Percentiles rank a stretch among this genome's conserved stretches.
Evolutionary conservation across 2,888 invertebrate genomes (phyloP).

Genomic region (Eupithecia centaureata): DNA sequence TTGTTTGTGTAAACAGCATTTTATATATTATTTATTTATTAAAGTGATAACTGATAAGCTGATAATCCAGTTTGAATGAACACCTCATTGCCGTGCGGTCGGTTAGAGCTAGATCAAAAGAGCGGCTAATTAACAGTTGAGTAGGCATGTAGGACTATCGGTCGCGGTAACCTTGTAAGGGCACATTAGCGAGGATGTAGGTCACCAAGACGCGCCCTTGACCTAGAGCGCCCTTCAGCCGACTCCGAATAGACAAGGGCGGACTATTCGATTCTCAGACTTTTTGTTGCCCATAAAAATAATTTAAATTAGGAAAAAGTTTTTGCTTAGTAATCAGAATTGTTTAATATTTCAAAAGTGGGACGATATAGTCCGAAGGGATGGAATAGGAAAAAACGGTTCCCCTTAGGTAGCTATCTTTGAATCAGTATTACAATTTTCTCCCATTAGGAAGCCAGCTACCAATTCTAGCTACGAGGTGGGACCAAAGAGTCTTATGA

Average conservation of each 20-base stretch:
- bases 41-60: too few relatives aligned
- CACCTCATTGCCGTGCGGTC: constrained; percentile 8
- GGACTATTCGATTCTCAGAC: constrained; percentile 43
- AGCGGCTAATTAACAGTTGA: constrained; percentile 51
- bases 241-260: constrained; percentile 67
- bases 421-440: too few relatives aligned
- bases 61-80: not conserved
- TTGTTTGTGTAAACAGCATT: too few relatives aligned
- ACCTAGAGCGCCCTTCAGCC: constrained; percentile 75
- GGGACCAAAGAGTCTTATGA: too few relatives aligned
- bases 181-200: constrained; percentile 73
- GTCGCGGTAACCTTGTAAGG: constrained; percentile 62
- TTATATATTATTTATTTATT: too few relatives aligned
- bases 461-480: too few relatives aligned
- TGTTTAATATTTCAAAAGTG: not conserved
- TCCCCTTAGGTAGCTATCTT: too few relatives aligned
- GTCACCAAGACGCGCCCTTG: constrained; percentile 78
- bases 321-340: not conserved
- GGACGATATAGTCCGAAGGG: not conserved
- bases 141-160: constrained; percentile 55
- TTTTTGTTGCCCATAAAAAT: constrained; percentile 34
- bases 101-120: constrained; percentile 40
- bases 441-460: too few relatives aligned
- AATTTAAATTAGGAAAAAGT: constrained; percentile 9
- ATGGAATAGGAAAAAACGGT: too few relatives aligned